A percentile compares a stretch with the other conserved stretches of the same genome.
These are phyloP conservation scores for Pseudopleuronectes americanus DNA, from an alignment of 2,797 vertebrate genomes.

Conservation along the genomic window DNA sequence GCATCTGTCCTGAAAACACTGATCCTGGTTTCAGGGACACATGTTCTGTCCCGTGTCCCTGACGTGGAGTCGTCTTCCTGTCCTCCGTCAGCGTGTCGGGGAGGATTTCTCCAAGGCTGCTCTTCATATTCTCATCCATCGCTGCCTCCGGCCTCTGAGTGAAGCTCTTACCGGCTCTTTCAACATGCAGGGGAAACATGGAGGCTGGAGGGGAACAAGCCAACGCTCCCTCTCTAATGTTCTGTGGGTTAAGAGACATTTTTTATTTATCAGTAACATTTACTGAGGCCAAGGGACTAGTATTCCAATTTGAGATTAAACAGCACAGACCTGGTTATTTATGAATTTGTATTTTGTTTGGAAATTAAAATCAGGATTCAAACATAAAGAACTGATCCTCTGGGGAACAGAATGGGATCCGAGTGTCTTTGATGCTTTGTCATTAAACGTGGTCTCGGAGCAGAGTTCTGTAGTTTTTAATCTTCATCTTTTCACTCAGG, in stretches of 20 bases:
- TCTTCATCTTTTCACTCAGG: too few relatives aligned
- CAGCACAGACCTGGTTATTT: too few relatives aligned
- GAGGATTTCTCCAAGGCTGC: conserved; percentile 34
- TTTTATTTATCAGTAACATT: too few relatives aligned
- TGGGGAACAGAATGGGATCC: background rate
- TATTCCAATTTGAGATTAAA: too few relatives aligned
- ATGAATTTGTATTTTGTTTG: too few relatives aligned
- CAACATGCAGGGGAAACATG: background rate
- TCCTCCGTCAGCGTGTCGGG: conserved; percentile 32
- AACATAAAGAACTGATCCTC: background rate
- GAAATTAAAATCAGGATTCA: background rate
- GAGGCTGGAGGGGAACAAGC: background rate
- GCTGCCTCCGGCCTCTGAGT: conserved; percentile 48
- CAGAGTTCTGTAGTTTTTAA: too few relatives aligned
- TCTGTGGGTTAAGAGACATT: too few relatives aligned
- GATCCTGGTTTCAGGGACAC: conserved; percentile 50
- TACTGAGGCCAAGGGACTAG: too few relatives aligned
- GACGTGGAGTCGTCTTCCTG: conserved; percentile 10
- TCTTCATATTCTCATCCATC: conserved; percentile 54
- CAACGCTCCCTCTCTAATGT: too few relatives aligned
- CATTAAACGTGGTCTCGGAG: background rate
- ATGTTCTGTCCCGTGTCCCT: conserved; percentile 23
- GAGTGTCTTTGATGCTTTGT: conserved; percentile 1
- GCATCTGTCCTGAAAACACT: conserved; percentile 42
- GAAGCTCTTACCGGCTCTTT: conserved; percentile 7